Base-by-base conservation (phyloP, 2,888 invertebrate genomes). In the Amiota minor region DNA sequence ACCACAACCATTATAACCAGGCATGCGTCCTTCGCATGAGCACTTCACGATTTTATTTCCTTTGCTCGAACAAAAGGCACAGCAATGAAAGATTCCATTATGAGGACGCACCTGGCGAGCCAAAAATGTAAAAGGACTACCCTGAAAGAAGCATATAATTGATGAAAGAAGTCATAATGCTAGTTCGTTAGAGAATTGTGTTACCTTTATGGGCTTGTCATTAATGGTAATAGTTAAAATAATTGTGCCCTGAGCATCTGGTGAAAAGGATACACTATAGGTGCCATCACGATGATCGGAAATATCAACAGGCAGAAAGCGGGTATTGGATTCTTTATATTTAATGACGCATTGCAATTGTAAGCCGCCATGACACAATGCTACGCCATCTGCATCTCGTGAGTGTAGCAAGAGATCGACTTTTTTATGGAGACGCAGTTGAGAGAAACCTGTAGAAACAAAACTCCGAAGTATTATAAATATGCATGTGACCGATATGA, bases 21-120 rank as follows among this genome's bases (percentile, higher is more conserved):
- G 93, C 95, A 95, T 95, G 72, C 91, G 91, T 8, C 93, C 93
- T 11, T 93, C 93, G 82, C 96, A 95, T 6, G 93, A 95, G 88
- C 95, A 95, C 59, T 89, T 90, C 0, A 92, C 92, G 80, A 92
- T 92, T 78, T 94, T 93, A 77, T 91, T 92, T 2, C 95, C 95
- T 11, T 94, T 94, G 76, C 94, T 94, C 0, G 96, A 95, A 85
- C 95, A 96, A 89, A 95, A 95, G 45, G 94, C 92, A 87, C 95
- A 96, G 85, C 95, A 96, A 88, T 95, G 95, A 90, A 92, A 95
- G 80, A 93, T 92, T 0, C 95, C 96, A 67, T 90, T 91, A 88
- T 95, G 95, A 0, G 92, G 91, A 68, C 92, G 91, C 55, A 92
- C 89, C 6, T 92, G 92, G n/a, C 93, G 91, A 0, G 93, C 94